Evolutionary conservation across 2,888 invertebrate genomes (phyloP).

Genomic region (Eilema caniola): DNA sequence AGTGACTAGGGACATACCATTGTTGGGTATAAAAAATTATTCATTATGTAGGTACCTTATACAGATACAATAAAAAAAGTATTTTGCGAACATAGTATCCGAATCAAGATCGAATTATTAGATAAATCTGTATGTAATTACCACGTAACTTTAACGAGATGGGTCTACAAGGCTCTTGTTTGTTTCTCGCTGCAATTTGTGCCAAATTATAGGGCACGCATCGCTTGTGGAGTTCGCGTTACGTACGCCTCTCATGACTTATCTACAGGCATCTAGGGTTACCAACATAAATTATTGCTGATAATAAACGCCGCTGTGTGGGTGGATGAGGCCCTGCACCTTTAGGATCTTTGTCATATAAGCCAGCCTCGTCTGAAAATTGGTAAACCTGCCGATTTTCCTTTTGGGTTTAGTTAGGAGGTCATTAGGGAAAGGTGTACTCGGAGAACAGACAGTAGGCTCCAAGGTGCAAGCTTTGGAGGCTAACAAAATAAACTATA

Average conservation of each 20-base stretch:
- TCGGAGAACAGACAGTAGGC: no score
- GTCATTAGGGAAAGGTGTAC: no score
- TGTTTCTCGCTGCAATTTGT: slow-evolving; percentile 60
- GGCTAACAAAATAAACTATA: no score
- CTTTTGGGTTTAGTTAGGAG: no score
- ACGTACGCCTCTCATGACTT: slow-evolving; percentile 48
- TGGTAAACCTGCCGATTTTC: background rate
- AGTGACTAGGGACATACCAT: no score
- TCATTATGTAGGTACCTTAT: no score
- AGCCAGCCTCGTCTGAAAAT: background rate
- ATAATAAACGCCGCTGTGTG: background rate
- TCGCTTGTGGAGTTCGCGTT: slow-evolving; percentile 34
- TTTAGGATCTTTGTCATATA: background rate
- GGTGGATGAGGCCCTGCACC: background rate
- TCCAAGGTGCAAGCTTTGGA: no score
- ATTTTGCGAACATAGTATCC: slow-evolving; percentile 27
- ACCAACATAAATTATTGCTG: slow-evolving; percentile 5
- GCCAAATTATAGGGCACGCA: slow-evolving; percentile 55
- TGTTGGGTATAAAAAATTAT: no score
- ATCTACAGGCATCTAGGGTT: slow-evolving; percentile 33
- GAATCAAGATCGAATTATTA: slow-evolving; percentile 27
- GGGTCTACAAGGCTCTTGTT: slow-evolving; percentile 49
- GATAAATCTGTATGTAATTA: slow-evolving; percentile 49
- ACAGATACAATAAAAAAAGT: slow-evolving; percentile 4
- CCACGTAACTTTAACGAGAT: slow-evolving; percentile 43